Conservation (phyloP, 2,797 vertebrate genomes). For the Sarcophilus harrisii region DNA sequence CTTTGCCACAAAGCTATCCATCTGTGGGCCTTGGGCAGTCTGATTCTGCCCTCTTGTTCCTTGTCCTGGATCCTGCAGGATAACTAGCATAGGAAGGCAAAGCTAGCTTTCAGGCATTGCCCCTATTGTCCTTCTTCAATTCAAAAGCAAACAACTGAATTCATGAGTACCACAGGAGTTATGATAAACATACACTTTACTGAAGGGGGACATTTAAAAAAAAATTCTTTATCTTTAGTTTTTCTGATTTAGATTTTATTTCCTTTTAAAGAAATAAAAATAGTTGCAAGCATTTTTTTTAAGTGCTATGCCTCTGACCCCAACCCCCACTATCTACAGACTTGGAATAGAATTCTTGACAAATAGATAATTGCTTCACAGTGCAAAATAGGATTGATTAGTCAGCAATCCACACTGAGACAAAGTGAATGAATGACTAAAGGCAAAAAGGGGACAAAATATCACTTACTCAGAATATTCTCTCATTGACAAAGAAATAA, state of each 20-base stretch:
- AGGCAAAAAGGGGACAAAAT: conserved; percentile 54
- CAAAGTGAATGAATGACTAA: conserved; percentile 25
- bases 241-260: conserved; percentile 72
- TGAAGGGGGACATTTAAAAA: conserved; percentile 44
- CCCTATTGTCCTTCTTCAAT: too few relatives aligned
- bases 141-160: too few relatives aligned
- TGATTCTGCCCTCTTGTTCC: neutral
- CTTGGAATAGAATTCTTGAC: conserved; percentile 66
- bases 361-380: conserved; percentile 63
- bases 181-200: conserved; percentile 54
- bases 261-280: conserved; percentile 68
- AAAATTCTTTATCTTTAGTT: conserved; percentile 46
- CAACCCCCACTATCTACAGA: conserved; percentile 63
- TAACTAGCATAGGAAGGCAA: neutral
- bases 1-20: neutral
- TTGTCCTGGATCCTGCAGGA: neutral
- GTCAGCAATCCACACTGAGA: conserved; percentile 45
- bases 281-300: conserved; percentile 65
- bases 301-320: conserved; percentile 52
- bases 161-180: neutral
- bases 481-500: neutral
- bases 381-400: conserved; percentile 68
- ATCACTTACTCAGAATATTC: conserved; percentile 41
- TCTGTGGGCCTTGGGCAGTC: neutral
- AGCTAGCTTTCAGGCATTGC: too few relatives aligned